Base-by-base conservation (phyloP, 2,888 invertebrate genomes). In the Agrotis ipsilon region DNA sequence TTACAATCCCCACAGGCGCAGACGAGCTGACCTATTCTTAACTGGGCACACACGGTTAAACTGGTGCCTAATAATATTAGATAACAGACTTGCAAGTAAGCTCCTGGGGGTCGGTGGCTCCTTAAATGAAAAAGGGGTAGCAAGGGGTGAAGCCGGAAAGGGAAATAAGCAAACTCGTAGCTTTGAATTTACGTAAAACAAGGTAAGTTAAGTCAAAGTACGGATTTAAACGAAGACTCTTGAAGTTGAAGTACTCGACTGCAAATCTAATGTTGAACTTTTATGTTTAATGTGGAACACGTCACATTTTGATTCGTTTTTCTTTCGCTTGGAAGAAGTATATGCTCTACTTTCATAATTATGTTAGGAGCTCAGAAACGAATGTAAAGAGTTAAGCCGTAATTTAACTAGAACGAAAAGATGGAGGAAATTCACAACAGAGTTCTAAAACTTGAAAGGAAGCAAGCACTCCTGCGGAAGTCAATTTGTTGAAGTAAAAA, bases 401-500 rank as follows among this genome's bases (percentile, higher is more conserved):
- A 51, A 81, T 81, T 70, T 61, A 62, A 24, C 48, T 24, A 55
- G 45, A 77, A 61, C 43, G 54, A 74, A 81, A 80, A 73, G 45
- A 57, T 62, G 55, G 46, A 51, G 68, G 7, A 70, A 76, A 69
- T 64, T 72, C 19, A 69, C 70, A 73, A 72, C 77, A 69, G 58
- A 79, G 64, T 81, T 79, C 21, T 75, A 54, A 71, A 75, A 82
- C 54, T 74, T 70, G 60, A 70, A 58, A 70, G 75, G 69, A 75
- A 68, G 72, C 71, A 80, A 80, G 66, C 55, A 68, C 62, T 65
- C 49, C 63, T 74, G 55, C 74, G 76, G 74, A 82, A 82, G 80
- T 72, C 68, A 84, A 80, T 82, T 84, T 64, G 64, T 70, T 73
- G 46, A 62, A 73, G 69, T 62, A 66, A 67, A 73, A 82, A 74